Conservation (phyloP, 2,888 invertebrate genomes). For the Maniola hyperantus region DNA sequence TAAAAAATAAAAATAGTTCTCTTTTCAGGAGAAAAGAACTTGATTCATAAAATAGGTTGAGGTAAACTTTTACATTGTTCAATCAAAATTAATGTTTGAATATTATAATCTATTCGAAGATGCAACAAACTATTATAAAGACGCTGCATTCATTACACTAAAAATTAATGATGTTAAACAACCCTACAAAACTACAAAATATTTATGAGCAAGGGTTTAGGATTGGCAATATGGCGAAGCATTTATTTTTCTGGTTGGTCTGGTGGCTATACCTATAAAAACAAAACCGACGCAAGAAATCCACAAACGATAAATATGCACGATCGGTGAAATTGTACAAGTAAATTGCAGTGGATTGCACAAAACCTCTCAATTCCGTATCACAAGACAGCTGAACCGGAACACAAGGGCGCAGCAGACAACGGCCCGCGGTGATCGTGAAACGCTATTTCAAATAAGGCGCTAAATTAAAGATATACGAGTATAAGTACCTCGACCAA, state of each 20-base stretch:
- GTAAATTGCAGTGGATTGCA: slow-evolving; percentile 40
- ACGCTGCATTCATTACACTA: too few relatives aligned
- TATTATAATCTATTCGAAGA: too few relatives aligned
- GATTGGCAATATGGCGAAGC: too few relatives aligned
- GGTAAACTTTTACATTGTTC: too few relatives aligned
- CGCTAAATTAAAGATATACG: slow-evolving; percentile 27
- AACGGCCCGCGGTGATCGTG: slow-evolving; percentile 41
- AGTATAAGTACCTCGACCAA: slow-evolving; percentile 3
- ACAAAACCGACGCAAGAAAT: neutral
- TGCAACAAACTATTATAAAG: too few relatives aligned
- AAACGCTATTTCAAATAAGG: slow-evolving; percentile 38
- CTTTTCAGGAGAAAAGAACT: too few relatives aligned
- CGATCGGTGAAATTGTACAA: slow-evolving; percentile 17
- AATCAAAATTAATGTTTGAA: too few relatives aligned
- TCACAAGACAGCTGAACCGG: slow-evolving; percentile 43
- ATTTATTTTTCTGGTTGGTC: too few relatives aligned
- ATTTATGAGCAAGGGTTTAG: neutral
- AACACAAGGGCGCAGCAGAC: slow-evolving; percentile 40
- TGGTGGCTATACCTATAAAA: neutral
- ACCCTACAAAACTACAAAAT: too few relatives aligned
- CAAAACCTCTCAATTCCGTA: slow-evolving; percentile 46
- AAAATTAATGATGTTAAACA: too few relatives aligned
- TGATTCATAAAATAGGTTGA: too few relatives aligned
- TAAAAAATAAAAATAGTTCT: too few relatives aligned
- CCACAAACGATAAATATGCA: slow-evolving; percentile 10